Conservation (phyloP, 2,113 vertebrate species). For the Rhinolophus sinicus region DNA sequence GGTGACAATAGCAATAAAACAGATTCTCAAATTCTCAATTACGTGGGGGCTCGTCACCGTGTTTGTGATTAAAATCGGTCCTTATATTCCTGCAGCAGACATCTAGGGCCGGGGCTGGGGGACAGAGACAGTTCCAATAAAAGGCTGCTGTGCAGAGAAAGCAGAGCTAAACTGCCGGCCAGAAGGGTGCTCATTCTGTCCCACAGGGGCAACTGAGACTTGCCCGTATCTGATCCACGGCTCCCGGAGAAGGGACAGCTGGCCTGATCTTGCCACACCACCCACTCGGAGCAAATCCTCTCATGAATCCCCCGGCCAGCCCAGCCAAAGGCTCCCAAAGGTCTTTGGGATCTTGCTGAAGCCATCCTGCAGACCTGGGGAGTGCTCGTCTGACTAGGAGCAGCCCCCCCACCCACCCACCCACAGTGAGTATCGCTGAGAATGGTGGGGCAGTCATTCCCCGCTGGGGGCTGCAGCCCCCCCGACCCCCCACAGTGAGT, state of each 20-base stretch:
- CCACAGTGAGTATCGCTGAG: no score
- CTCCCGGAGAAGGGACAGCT: neutral
- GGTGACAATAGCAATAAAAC: conserved; percentile 66
- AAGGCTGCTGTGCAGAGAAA: neutral
- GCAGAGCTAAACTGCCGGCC: accelerated
- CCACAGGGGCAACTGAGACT: neutral
- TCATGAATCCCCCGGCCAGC: neutral
- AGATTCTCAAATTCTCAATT: conserved; percentile 37
- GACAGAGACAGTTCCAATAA: neutral
- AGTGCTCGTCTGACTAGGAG: neutral
- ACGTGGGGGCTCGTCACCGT: neutral
- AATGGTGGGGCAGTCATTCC: neutral
- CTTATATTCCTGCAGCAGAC: neutral
- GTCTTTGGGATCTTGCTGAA: neutral
- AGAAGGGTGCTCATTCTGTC: neutral
- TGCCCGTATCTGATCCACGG: neutral
- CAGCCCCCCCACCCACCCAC: neutral
- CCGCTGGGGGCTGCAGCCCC: neutral
- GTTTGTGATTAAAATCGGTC: neutral
- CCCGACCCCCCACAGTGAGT: no score
- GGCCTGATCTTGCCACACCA: neutral
- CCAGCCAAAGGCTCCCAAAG: neutral
- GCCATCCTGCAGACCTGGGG: neutral
- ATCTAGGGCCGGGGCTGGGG: accelerated
- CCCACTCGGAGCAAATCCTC: neutral